Evolutionary conservation across 2,797 vertebrate species (phyloP).

Genomic region (Girardinus metallicus): DNA sequence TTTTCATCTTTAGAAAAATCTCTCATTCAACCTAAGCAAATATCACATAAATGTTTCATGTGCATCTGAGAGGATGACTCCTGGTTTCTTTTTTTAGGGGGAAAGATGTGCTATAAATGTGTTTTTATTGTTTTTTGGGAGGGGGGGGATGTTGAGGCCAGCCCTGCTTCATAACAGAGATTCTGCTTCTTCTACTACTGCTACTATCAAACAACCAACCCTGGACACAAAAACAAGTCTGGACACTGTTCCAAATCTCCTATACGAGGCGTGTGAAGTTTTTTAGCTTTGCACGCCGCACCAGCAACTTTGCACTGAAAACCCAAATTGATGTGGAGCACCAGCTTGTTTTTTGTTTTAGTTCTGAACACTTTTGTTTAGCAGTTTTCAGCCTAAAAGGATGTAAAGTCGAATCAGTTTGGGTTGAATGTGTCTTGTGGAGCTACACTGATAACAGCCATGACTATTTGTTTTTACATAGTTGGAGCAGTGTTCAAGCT

Average conservation of each 20-base stretch:
- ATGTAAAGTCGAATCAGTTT: slow-evolving; percentile 15
- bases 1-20: background rate
- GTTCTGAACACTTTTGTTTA: slow-evolving; percentile 1
- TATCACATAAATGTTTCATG: background rate
- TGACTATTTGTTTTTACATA: slow-evolving; percentile 33
- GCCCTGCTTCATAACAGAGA: slow-evolving; percentile 70
- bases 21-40: background rate
- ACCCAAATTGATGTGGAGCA: slow-evolving; percentile 32
- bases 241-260: slow-evolving; percentile 36
- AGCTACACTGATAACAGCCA: slow-evolving; percentile 40
- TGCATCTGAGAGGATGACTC: background rate
- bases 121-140: slow-evolving; percentile 25
- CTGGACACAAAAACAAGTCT: slow-evolving; percentile 53
- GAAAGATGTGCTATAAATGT: slow-evolving; percentile 38
- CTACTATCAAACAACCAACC: slow-evolving; percentile 70
- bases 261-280: slow-evolving; percentile 27
- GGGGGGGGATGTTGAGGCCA: slow-evolving; percentile 55
- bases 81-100: background rate
- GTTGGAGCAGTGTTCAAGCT: slow-evolving; percentile 40
- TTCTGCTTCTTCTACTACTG: slow-evolving; percentile 75
- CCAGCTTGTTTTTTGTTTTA: slow-evolving; percentile 28
- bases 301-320: slow-evolving; percentile 55
- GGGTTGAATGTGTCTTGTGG: slow-evolving; percentile 16
- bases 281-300: slow-evolving; percentile 39
- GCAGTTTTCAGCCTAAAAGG: background rate